Conservation (phyloP, 2,113 vertebrate species). For the Gymnobelideus leadbeateri region DNA sequence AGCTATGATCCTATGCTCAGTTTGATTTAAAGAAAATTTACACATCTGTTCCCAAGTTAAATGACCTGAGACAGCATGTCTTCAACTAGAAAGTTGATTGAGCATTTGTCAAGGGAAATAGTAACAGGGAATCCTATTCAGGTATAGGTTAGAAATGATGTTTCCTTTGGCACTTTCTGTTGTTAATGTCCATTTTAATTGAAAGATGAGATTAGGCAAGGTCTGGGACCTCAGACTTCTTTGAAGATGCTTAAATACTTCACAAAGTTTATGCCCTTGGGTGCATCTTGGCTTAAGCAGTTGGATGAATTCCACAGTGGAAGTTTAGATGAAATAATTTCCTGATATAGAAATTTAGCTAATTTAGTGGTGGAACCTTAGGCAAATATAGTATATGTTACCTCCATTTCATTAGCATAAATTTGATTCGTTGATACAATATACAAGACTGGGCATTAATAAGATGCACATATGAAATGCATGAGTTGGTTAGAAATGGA, state of each 20-base stretch:
- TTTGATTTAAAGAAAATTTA: background rate
- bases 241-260: background rate
- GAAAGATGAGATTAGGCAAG: background rate
- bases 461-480: background rate
- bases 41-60: background rate
- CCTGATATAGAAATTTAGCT: background rate
- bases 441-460: slow-evolving; percentile 8
- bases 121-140: background rate
- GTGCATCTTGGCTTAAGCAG: background rate
- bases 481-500: slow-evolving; percentile 34
- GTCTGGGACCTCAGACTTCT: background rate
- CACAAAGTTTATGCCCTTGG: background rate
- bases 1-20: background rate
- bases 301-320: background rate
- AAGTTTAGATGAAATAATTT: background rate
- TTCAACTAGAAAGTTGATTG: background rate
- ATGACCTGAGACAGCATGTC: background rate
- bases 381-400: background rate
- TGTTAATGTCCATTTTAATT: background rate
- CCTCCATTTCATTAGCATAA: background rate
- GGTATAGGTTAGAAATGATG: background rate
- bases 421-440: slow-evolving; percentile 34
- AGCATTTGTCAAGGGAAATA: background rate
- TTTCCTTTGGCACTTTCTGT: background rate
- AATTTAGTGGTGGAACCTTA: background rate